Conservation (phyloP, 2,888 invertebrate genomes). For the Oscheius myriophilus region DNA sequence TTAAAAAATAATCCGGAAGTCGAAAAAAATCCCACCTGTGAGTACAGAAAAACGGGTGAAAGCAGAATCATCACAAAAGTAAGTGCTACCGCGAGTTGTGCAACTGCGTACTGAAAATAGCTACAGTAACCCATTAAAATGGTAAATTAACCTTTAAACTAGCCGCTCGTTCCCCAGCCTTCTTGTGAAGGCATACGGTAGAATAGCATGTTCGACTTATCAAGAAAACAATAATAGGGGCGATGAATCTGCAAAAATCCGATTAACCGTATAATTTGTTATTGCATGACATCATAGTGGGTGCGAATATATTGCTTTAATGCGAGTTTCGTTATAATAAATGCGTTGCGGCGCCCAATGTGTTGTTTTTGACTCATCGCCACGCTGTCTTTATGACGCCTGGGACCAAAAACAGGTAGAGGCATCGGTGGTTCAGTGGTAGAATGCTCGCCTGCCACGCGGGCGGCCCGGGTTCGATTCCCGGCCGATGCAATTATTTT, state of each 20-base stretch:
- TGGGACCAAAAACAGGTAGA: no score
- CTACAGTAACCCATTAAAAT: not conserved
- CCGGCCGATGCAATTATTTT: slow-evolving; percentile 71
- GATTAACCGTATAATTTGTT: not conserved
- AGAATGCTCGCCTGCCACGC: slow-evolving; percentile 69
- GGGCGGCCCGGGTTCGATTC: slow-evolving; percentile 68
- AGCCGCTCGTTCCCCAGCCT: slow-evolving; percentile 62
- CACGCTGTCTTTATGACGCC: no score
- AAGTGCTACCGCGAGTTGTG: slow-evolving; percentile 59
- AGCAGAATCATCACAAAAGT: slow-evolving; percentile 61
- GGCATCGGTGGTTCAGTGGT: slow-evolving; percentile 66
- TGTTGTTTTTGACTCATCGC: no score
- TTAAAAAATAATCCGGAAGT: not conserved
- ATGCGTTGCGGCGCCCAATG: no score
- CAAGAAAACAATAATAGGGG: slow-evolving; percentile 67
- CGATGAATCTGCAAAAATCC: slow-evolving; percentile 57
- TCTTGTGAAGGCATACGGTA: slow-evolving; percentile 66
- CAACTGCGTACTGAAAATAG: slow-evolving; percentile 57
- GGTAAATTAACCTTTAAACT: slow-evolving; percentile 58
- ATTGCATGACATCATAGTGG: no score
- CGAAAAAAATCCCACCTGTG: slow-evolving; percentile 36
- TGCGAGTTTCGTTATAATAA: no score
- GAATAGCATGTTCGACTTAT: slow-evolving; percentile 69
- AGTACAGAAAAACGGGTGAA: slow-evolving; percentile 68
- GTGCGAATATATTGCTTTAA: no score